Evolutionary conservation across 1,140 invertebrate genomes (phyloP).

Genomic region (Zelostemma sp.): DNA sequence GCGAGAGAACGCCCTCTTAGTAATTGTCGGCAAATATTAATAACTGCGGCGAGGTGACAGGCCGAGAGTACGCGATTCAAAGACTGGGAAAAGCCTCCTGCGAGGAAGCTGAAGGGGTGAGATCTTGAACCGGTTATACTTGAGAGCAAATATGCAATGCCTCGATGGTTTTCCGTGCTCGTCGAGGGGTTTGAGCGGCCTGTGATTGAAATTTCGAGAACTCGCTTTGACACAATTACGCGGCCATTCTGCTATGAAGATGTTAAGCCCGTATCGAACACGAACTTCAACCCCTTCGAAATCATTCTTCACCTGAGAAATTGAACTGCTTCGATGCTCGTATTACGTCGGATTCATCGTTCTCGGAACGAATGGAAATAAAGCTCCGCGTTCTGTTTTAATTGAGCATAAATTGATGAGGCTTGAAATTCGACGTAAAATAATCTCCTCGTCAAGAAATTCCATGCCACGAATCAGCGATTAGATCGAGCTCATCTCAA

Average conservation of each 20-base stretch:
- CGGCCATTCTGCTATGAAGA: constrained; percentile 46
- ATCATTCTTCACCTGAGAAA: constrained; percentile 23
- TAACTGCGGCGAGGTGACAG: constrained; percentile 60
- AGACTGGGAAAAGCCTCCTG: constrained; percentile 54
- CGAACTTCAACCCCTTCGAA: constrained; percentile 28
- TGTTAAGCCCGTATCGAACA: constrained; percentile 39
- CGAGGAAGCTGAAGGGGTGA: constrained; percentile 55
- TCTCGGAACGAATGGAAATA: neutral
- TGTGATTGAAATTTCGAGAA: constrained; percentile 70
- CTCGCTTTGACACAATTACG: constrained; percentile 70
- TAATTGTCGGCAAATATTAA: constrained; percentile 72
- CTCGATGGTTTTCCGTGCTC: constrained; percentile 65
- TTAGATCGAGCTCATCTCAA: constrained; percentile 15
- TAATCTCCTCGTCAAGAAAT: neutral
- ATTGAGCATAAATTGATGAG: neutral
- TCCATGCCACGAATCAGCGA: neutral
- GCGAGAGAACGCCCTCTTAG: constrained; percentile 49
- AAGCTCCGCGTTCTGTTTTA: neutral
- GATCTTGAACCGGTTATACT: constrained; percentile 66
- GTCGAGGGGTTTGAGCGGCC: constrained; percentile 46
- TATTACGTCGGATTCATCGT: neutral
- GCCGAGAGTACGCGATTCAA: constrained; percentile 49
- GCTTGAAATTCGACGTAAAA: neutral
- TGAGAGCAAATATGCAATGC: constrained; percentile 71
- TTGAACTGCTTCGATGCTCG: constrained; percentile 10